Percentiles rank a stretch among this genome's conserved stretches.
Evolutionary conservation across 1,140 invertebrate species (phyloP).

Genomic region (Euwallacea similis): DNA sequence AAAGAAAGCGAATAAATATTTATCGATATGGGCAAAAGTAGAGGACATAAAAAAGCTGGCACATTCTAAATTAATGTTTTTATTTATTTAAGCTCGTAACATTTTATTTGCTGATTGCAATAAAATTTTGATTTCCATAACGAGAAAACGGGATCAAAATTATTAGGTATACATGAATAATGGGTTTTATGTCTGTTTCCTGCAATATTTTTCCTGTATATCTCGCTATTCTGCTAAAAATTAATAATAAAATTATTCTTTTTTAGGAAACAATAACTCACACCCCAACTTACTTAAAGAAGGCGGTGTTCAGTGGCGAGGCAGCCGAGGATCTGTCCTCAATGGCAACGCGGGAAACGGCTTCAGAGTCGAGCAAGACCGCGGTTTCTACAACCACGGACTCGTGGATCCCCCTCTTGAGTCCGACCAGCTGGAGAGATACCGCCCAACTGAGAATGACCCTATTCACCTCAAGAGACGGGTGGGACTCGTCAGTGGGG

Average conservation of each 20-base stretch:
- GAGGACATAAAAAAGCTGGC: no score
- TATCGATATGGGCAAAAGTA: no score
- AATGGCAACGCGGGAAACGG: slow-evolving; percentile 45
- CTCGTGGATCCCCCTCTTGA: slow-evolving; percentile 50
- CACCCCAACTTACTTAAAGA: slow-evolving; percentile 47
- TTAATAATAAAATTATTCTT: background rate
- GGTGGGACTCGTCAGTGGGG: slow-evolving; percentile 97
- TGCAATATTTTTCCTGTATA: no score
- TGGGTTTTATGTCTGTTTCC: no score
- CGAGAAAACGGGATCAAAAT: no score
- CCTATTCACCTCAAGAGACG: slow-evolving; percentile 96
- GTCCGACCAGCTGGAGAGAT: slow-evolving; percentile 76
- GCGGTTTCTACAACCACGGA: slow-evolving; percentile 48
- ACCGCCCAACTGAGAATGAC: slow-evolving; percentile 89
- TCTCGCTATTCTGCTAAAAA: no score
- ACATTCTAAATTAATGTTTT: no score
- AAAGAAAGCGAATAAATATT: no score
- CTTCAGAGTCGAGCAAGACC: slow-evolving; percentile 38
- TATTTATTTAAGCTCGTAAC: no score
- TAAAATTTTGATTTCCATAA: no score
- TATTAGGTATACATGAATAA: no score
- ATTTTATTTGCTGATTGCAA: no score
- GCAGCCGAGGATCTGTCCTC: slow-evolving; percentile 44
- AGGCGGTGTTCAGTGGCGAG: slow-evolving; percentile 52
- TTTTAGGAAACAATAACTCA: slow-evolving; percentile 53